phyloP scores from a whole-genome alignment of 1,140 invertebrate genomes.

The Pseudomyrmex dendroicus region DNA sequence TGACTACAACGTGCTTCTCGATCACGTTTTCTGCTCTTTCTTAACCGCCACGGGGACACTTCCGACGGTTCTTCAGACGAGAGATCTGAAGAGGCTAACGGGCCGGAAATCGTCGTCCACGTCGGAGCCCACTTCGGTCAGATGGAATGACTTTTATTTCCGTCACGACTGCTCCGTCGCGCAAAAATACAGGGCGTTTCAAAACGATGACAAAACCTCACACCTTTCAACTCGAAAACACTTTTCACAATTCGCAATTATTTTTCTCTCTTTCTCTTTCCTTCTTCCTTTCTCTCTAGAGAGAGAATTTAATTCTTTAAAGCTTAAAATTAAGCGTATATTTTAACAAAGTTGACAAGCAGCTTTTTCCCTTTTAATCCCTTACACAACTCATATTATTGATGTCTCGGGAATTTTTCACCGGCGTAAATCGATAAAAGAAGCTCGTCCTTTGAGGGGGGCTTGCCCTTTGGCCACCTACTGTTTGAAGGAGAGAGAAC shows the following conservation, averaged over 20 bases:
- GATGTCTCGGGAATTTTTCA: background rate
- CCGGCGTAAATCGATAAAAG: background rate
- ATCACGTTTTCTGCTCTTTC: background rate
- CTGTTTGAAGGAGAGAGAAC: background rate
- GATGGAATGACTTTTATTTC: slow-evolving; percentile 38
- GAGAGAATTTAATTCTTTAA: background rate
- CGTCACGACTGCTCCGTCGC: background rate
- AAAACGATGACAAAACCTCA: background rate
- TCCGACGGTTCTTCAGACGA: slow-evolving; percentile 6
- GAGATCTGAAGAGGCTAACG: slow-evolving; percentile 5
- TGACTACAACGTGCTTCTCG: slow-evolving; percentile 4
- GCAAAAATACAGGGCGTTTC: background rate
- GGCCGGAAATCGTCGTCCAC: slow-evolving; percentile 21
- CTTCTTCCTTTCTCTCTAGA: too few species aligned
- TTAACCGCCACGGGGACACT: background rate
- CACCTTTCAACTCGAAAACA: slow-evolving; percentile 8
- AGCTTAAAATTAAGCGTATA: background rate
- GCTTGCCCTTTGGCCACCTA: background rate
- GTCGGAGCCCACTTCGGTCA: slow-evolving; percentile 14
- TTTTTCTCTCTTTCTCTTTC: background rate
- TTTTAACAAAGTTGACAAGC: background rate
- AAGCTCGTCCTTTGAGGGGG: background rate
- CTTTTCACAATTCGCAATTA: slow-evolving; percentile 26
- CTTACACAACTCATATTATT: background rate
- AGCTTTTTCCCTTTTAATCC: background rate